Evolutionary conservation across 2,113 vertebrate genomes (phyloP).

Genomic region (Geococcyx californianus): DNA sequence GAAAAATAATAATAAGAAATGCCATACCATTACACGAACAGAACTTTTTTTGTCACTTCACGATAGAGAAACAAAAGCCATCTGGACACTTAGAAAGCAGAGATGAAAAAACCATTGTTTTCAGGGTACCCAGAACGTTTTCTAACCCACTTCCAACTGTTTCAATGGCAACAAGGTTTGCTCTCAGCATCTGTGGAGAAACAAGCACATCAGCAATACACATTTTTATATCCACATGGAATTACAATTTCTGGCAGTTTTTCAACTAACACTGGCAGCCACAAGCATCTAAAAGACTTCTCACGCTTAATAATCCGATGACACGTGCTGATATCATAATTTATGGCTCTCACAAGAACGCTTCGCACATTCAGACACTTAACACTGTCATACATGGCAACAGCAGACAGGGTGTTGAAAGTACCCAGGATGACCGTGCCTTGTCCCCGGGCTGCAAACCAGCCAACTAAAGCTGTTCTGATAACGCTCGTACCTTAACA

Average conservation of each 20-base stretch:
- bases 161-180: background rate
- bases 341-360: conserved; percentile 18
- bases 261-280: background rate
- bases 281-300: background rate
- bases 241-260: conserved; percentile 22
- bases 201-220: background rate
- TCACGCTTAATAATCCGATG: conserved; percentile 26
- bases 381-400: conserved; percentile 69
- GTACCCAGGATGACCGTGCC: conserved; percentile 23
- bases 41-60: background rate
- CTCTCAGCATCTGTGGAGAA: background rate
- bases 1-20: conserved; percentile 62
- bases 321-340: conserved; percentile 27
- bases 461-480: background rate
- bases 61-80: background rate
- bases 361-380: conserved; percentile 50
- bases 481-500: background rate
- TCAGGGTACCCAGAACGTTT: background rate
- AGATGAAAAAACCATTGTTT: background rate
- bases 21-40: background rate
- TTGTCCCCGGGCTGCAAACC: conserved; percentile 9
- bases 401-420: conserved; percentile 82
- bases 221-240: background rate
- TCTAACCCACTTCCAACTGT: background rate
- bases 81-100: background rate